Percentiles rank a stretch among this genome's conserved stretches.
Evolutionary conservation across 2,797 vertebrate genomes (phyloP).

Genomic region (Leptodactylus fallax): DNA sequence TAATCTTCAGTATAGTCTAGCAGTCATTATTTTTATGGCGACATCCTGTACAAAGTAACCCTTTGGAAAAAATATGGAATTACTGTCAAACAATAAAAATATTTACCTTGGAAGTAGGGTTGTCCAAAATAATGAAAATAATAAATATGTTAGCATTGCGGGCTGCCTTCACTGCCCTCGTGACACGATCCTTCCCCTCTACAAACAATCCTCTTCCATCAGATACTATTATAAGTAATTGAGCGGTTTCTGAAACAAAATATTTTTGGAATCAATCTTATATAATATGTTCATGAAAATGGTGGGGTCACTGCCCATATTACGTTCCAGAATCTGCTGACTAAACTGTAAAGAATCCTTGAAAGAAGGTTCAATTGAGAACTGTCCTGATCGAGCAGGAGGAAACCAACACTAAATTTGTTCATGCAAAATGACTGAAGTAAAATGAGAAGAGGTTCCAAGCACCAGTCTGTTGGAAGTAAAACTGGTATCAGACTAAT

Average conservation of each 20-base stretch:
- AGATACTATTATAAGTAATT: slow-evolving; percentile 92
- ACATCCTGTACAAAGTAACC: too few species aligned
- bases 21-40: too few species aligned
- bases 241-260: slow-evolving; percentile 83
- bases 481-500: too few species aligned
- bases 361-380: too few species aligned
- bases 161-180: slow-evolving; percentile 84
- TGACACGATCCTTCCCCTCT: slow-evolving; percentile 93
- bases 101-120: slow-evolving; percentile 90
- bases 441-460: background rate
- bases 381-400: background rate
- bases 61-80: background rate
- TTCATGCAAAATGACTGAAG: background rate
- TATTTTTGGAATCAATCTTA: too few species aligned
- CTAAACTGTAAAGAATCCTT: too few species aligned
- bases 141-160: slow-evolving; percentile 88
- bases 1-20: too few species aligned
- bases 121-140: slow-evolving; percentile 95
- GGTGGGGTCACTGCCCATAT: too few species aligned
- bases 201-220: slow-evolving; percentile 95
- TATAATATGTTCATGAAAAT: background rate
- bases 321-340: too few species aligned
- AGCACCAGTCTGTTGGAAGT: background rate
- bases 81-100: background rate
- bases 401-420: background rate